phyloP scores from a whole-genome alignment of 2,888 invertebrate genomes.

The Aleiodes alternator region DNA sequence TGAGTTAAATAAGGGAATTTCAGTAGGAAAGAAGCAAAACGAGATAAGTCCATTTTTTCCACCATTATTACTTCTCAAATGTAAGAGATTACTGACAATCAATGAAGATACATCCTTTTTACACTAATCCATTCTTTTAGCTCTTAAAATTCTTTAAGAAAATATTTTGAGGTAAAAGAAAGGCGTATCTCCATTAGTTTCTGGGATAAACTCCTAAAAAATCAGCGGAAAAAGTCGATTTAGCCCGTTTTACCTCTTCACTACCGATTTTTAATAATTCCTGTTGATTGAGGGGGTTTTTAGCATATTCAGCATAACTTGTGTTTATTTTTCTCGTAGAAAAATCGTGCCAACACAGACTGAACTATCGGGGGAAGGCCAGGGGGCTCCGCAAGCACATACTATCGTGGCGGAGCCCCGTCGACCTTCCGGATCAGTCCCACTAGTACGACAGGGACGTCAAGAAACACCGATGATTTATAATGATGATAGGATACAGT shows the following conservation, averaged over 20 bases:
- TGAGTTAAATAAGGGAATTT: constrained; percentile 50
- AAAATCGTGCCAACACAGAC: constrained; percentile 67
- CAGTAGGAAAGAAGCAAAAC: too few relatives aligned
- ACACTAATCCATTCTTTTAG: too few relatives aligned
- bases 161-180: too few relatives aligned
- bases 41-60: too few relatives aligned
- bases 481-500: constrained; percentile 68
- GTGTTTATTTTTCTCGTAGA: constrained; percentile 42
- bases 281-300: neutral
- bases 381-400: constrained; percentile 85
- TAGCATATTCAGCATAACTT: neutral
- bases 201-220: too few relatives aligned
- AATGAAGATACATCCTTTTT: too few relatives aligned
- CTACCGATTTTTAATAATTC: neutral
- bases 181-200: too few relatives aligned
- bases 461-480: constrained; percentile 70
- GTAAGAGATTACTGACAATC: too few relatives aligned
- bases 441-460: constrained; percentile 67
- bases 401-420: constrained; percentile 84
- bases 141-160: too few relatives aligned
- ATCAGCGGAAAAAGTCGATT: too few relatives aligned
- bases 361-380: constrained; percentile 83
- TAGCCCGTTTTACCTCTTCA: too few relatives aligned
- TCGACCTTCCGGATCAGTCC: constrained; percentile 74
- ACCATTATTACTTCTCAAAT: too few relatives aligned